Conservation (phyloP, 1,140 invertebrate species). For the Brachionus manjavacas region DNA sequence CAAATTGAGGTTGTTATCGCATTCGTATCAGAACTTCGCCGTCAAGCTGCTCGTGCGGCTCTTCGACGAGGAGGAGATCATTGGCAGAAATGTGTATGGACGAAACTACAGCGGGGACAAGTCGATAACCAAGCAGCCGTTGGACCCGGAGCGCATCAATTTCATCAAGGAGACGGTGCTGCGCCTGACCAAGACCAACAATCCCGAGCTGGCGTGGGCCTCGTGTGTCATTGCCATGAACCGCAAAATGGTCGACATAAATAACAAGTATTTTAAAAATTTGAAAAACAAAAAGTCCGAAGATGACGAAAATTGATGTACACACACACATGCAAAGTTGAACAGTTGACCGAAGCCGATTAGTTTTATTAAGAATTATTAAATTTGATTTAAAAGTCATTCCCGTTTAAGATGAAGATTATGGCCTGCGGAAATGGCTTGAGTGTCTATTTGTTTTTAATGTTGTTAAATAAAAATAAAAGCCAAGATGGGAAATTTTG, state of each 20-base stretch:
- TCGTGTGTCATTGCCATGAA: slow-evolving; percentile 42
- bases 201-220: slow-evolving; percentile 27
- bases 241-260: slow-evolving; percentile 36
- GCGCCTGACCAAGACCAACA: slow-evolving; percentile 27
- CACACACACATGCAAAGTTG: neutral
- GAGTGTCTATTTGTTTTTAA: neutral
- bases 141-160: slow-evolving; percentile 40
- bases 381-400: neutral
- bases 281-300: slow-evolving; percentile 5
- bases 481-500: neutral
- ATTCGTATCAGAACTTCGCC: slow-evolving; percentile 41
- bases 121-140: slow-evolving; percentile 20
- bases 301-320: neutral
- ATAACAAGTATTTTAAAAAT: slow-evolving; percentile 41
- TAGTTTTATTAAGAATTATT: neutral
- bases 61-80: slow-evolving; percentile 39
- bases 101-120: slow-evolving; percentile 38
- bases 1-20: slow-evolving; percentile 21
- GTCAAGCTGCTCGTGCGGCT: slow-evolving; percentile 24
- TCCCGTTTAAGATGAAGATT: neutral
- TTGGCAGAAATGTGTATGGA: slow-evolving; percentile 33
- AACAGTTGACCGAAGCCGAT: neutral
- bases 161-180: slow-evolving; percentile 41
- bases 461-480: slow-evolving; percentile 12
- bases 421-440: neutral